Conservation (phyloP, 1,140 invertebrate genomes). For the Trichonephila inaurata region DNA sequence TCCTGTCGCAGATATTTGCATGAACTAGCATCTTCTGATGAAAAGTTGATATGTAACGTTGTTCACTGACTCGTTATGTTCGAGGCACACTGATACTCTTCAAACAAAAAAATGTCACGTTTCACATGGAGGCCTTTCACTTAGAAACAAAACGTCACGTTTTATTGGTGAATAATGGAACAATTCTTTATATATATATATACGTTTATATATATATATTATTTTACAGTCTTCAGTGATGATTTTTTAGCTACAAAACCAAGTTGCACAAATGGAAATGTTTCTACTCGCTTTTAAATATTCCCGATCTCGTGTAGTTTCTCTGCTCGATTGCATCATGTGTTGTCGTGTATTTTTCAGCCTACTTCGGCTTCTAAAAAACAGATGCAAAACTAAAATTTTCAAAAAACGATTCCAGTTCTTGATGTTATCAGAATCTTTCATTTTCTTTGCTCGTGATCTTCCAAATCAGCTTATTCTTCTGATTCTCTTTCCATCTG, state of each 20-base stretch:
- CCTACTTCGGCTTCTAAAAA: background rate
- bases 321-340: background rate
- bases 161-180: background rate
- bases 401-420: constrained; percentile 12
- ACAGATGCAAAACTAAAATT: background rate
- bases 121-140: background rate
- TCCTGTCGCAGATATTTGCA: too few species aligned
- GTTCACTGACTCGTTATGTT: background rate
- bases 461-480: background rate
- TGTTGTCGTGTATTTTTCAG: background rate
- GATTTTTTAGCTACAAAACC: constrained; percentile 28
- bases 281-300: background rate
- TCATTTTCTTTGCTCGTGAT: background rate
- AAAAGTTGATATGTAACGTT: background rate
- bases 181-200: background rate
- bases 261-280: background rate
- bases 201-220: too few species aligned
- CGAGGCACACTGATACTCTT: background rate
- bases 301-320: background rate
- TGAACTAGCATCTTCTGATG: too few species aligned
- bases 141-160: background rate
- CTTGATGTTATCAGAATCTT: constrained; percentile 8
- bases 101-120: constrained; percentile 1
- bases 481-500: background rate
- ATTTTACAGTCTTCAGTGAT: background rate